Percentiles rank a stretch among this genome's conserved stretches.
Conservation (phyloP, 2,113 vertebrate genomes). For the Hippocampus barbouri region DNA sequence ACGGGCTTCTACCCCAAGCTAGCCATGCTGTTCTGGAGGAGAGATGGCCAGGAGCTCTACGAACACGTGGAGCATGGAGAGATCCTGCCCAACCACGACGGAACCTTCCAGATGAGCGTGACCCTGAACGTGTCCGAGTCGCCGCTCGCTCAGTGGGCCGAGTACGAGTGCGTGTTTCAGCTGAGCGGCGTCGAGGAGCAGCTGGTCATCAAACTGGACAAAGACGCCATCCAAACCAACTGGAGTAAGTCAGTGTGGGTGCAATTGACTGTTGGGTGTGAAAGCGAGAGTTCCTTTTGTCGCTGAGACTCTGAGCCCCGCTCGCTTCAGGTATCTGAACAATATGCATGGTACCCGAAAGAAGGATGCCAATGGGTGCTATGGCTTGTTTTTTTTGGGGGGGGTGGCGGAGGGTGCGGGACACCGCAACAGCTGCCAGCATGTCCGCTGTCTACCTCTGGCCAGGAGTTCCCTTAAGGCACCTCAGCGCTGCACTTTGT, state of each 20-base stretch:
- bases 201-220: constrained; percentile 14
- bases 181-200: not conserved
- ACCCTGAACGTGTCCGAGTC: constrained; percentile 13
- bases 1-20: constrained; percentile 40
- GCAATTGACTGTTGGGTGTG: too few relatives aligned
- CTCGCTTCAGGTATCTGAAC: too few relatives aligned
- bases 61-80: constrained; percentile 37
- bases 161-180: constrained; percentile 34
- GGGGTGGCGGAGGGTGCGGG: too few relatives aligned
- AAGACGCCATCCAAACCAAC: constrained; percentile 20
- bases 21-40: constrained; percentile 37
- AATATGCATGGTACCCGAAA: too few relatives aligned
- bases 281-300: too few relatives aligned
- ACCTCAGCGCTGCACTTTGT: too few relatives aligned
- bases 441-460: too few relatives aligned
- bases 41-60: constrained; percentile 27
- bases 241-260: not conserved
- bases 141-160: constrained; percentile 15
- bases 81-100: constrained; percentile 48
- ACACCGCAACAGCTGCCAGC: too few relatives aligned
- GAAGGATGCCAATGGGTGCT: too few relatives aligned
- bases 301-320: too few relatives aligned
- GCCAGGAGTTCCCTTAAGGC: too few relatives aligned
- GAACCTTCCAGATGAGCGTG: constrained; percentile 50
- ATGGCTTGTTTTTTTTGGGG: too few relatives aligned